These are phyloP conservation scores for Dasysyrphus tricinctus DNA, from an alignment of 2,888 invertebrate species.

Conservation along the genomic window DNA sequence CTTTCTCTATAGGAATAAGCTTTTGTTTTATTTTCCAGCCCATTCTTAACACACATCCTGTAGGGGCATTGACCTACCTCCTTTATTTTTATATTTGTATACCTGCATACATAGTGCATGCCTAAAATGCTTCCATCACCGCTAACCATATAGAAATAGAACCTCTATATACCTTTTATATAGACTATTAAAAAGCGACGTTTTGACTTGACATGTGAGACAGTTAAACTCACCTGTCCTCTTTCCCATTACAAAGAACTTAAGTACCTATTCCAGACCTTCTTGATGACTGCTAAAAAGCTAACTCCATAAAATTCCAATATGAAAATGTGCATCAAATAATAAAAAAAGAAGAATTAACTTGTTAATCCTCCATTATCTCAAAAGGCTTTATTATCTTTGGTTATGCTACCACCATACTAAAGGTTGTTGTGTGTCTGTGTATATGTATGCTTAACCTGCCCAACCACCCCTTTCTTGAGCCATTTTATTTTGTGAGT, in stretches of 20 bases:
- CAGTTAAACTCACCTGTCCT: slow-evolving; percentile 67
- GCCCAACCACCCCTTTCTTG: slow-evolving; percentile 69
- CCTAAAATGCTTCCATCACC: not conserved
- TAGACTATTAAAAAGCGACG: slow-evolving; percentile 28
- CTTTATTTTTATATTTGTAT: not conserved
- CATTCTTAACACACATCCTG: not conserved
- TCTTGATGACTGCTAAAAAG: slow-evolving; percentile 42
- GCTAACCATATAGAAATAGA: not conserved
- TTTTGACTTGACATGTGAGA: slow-evolving; percentile 45
- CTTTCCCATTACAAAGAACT: slow-evolving; percentile 34
- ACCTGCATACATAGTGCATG: not conserved
- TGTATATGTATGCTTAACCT: slow-evolving; percentile 6
- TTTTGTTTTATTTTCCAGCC: not conserved
- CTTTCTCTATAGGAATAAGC: no score
- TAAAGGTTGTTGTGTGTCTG: not conserved
- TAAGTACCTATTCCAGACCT: slow-evolving; percentile 47
- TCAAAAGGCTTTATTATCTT: slow-evolving; percentile 30
- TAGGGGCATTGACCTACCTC: not conserved
- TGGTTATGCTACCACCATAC: slow-evolving; percentile 1
- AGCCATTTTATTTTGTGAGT: slow-evolving; percentile 67
- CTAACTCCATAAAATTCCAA: slow-evolving; percentile 36
- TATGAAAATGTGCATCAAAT: slow-evolving; percentile 39
- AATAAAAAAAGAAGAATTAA: slow-evolving; percentile 23
- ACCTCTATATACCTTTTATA: not conserved
- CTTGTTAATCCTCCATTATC: slow-evolving; percentile 59